Base-by-base conservation (phyloP, 1,140 invertebrate genomes). In the Littorina saxatilis region DNA sequence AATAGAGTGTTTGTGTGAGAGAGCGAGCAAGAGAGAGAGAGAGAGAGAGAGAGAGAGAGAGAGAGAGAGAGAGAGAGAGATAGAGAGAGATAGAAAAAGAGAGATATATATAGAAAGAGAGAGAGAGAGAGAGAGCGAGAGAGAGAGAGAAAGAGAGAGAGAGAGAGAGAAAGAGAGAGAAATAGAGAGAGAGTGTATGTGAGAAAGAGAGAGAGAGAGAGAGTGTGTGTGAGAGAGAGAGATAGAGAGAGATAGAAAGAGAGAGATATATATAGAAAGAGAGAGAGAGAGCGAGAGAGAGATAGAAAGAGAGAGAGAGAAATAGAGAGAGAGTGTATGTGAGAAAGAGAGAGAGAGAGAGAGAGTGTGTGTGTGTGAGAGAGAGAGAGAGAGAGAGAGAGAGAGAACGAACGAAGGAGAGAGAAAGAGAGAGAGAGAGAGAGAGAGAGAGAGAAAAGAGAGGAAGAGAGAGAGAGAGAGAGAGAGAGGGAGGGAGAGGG, bases 21-120 rank as follows among this genome's bases (percentile, higher is more conserved):
- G n/a, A n/a, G n/a, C n/a, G n/a, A n/a, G n/a, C n/a, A n/a, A n/a
- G n/a, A n/a, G n/a, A n/a, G n/a, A n/a, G n/a, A n/a, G n/a, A n/a
- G n/a, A n/a, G n/a, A n/a, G 55, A 61, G 13, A 61, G 13, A 13
- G 55, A 72, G 15, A 72, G 68, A 72, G 68, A 72, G 68, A 72
- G 39, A 40, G 35, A 72, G 39, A 72, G 32, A 37, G 68, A 72
- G 15, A 72, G 39, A 72, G 32, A 37, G n/a, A n/a, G n/a, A n/a
- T n/a, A n/a, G n/a, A n/a, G n/a, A n/a, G n/a, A n/a, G n/a, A n/a
- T n/a, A n/a, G n/a, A n/a, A n/a, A n/a, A n/a, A n/a, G n/a, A n/a
- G n/a, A n/a, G n/a, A n/a, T n/a, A n/a, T n/a, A n/a, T n/a, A n/a
- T n/a, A n/a, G n/a, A n/a, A n/a, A n/a, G n/a, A n/a, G n/a, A n/a